Evolutionary conservation across 2,888 invertebrate species (phyloP), one percentile per base, ranked within the genome.

Genomic region (Fissipunctia ypsillon): DNA sequence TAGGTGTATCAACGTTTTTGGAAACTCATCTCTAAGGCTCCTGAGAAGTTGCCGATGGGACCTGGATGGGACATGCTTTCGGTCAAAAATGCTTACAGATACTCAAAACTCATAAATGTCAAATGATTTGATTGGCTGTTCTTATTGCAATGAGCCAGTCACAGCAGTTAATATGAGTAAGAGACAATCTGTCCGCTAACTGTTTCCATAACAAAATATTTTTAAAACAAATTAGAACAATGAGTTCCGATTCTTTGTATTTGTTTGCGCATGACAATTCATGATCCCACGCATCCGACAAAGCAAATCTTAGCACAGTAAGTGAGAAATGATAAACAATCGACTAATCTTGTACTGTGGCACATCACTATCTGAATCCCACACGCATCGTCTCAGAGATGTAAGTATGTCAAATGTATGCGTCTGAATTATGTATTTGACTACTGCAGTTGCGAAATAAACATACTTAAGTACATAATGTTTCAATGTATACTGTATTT

Each of bases 391-490:
- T n/a, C 57, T 54, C 66, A 41, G 19, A 61, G 65, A 60, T 73
- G 76, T 28, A 86, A 84, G 78, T 86, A 61, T 86, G 84, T 85
- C 84, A 85, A 84, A 71, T 68, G 60, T 71, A 84, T 84, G 74
- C 81, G 38, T 19, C 59, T 77, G 69, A 75, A 85, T 85, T 73
- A 86, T 84, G 87, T 75, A 81, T 84, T 73, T 74, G 70, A 75
- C 71, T 74, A 78, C 71, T 67, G 69, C 48, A 65, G 60, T 80
- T 80, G 72, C 66, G 50, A 80, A 69, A 81, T 71, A 76, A 63
- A 85, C 61, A 54, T 54, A 73, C 71, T 64, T 31, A 31, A 4
- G 31, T 45, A 45, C 48, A 48, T 78, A 61, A 78, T 25, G 76
- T 76, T 70, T 57, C 68, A 64, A 68, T 69, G 59, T 83, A 68